Evolutionary conservation across 2,113 vertebrate species (phyloP), one percentile per base, ranked within the genome.

Genomic region (Notarius lentiginosus): DNA sequence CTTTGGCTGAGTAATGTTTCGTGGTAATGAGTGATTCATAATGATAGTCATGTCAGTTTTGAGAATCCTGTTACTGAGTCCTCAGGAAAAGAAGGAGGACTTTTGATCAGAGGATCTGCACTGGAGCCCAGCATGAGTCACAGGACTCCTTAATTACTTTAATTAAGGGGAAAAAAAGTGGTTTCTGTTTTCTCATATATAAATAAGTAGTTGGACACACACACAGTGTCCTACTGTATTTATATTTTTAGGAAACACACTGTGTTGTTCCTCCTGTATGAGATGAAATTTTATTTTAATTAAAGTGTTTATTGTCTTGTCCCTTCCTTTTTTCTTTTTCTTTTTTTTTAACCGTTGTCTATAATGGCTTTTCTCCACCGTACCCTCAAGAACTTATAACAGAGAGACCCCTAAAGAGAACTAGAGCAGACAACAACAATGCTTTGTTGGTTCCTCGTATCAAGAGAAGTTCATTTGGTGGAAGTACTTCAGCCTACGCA

Each of bases 11-110:
- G 60, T 83, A 56, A 75, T 8, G 49, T 83, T 65, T 77, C 47
- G 60, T 27, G 60, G 27, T 55, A 14, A 82, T 5, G 47, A 75
- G 14, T 87, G 86, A 87, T 77, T 87, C 81, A 87, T 70, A 83
- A 17, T 47, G 34, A 41, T n/a, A 82, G 76, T 63, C 24, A 9
- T 61, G 49, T 70, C n/a, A 55, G 7, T 18, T 51, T 20, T 27
- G 24, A 77, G 49, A 53, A 47, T 77, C 14, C 75, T 77, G 49
- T 2, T 56, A 7, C 9, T 68, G 75, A 27, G 10, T 51, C 22
- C 17, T 55, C 12, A 8, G 24, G 75, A 6, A 20, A 41, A 77
- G 2, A 27, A n/a, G 47, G 24, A 79, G 53, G 53, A 79, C 15
- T 24, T 20, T 11, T 8, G 22, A 34, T 18, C 12, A 58, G 77